These are phyloP conservation scores for Aleiodes alternator DNA, from an alignment of 2,888 invertebrate genomes.

Conservation along the genomic window DNA sequence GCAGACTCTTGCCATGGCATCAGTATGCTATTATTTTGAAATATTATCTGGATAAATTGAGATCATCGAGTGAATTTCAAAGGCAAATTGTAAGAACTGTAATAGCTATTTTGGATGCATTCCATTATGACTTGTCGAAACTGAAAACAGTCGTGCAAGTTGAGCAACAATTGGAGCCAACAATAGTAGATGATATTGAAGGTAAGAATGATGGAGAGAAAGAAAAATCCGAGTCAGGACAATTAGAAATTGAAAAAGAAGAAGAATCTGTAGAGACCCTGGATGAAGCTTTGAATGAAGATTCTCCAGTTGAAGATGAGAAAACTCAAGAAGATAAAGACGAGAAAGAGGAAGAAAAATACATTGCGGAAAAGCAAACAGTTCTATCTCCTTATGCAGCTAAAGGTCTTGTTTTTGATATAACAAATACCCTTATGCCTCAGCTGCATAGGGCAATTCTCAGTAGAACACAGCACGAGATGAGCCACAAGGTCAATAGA, in stretches of 20 bases:
- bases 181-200: constrained; percentile 62
- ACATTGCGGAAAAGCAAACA: constrained; percentile 75
- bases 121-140: constrained; percentile 92
- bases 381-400: constrained; percentile 84
- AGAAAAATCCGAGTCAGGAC: constrained; percentile 72
- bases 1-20: constrained; percentile 90
- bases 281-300: constrained; percentile 65
- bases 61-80: constrained; percentile 84
- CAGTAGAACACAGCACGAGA: constrained; percentile 84
- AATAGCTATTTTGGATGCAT: constrained; percentile 89
- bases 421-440: constrained; percentile 85
- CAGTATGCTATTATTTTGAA: constrained; percentile 90
- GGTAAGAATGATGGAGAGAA: constrained; percentile 60
- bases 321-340: constrained; percentile 69
- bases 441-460: constrained; percentile 86
- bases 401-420: constrained; percentile 84
- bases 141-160: constrained; percentile 68
- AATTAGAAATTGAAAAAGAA: constrained; percentile 56
- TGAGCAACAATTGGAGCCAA: constrained; percentile 53
- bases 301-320: constrained; percentile 62
- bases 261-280: constrained; percentile 74
- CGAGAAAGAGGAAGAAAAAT: constrained; percentile 60
- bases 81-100: constrained; percentile 88
- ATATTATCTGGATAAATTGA: constrained; percentile 86
- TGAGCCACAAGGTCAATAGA: constrained; percentile 86